Conservation (phyloP, 37 sponge, comb jelly and placozoan genomes). For the Cliona cf. orientalis region DNA sequence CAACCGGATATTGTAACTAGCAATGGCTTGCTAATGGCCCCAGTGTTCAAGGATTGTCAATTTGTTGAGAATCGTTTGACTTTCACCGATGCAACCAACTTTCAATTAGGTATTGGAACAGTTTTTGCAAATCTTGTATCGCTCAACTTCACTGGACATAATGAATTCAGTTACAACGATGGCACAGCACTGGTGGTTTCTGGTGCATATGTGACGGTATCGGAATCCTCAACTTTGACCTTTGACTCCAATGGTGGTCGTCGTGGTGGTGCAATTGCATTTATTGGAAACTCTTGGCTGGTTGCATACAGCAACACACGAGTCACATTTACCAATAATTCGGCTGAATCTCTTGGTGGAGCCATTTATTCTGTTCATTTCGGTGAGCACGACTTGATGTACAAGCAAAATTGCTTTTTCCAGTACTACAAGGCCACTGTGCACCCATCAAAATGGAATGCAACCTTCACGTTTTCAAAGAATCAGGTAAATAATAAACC, state of each 20-base stretch:
- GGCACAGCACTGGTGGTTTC: slow-evolving; percentile 43
- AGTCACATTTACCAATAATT: slow-evolving; percentile 33
- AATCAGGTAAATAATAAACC: slow-evolving; percentile 29
- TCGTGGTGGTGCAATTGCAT: slow-evolving; percentile 46
- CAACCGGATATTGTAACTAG: slow-evolving; percentile 18
- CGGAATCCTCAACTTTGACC: not conserved
- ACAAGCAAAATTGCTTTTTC: slow-evolving; percentile 51
- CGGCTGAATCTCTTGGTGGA: slow-evolving; percentile 39
- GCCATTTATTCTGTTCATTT: slow-evolving; percentile 59
- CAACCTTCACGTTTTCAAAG: slow-evolving; percentile 24
- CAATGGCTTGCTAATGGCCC: slow-evolving; percentile 9
- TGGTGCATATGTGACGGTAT: slow-evolving; percentile 12
- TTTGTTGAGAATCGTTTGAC: slow-evolving; percentile 31
- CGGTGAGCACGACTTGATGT: slow-evolving; percentile 26
- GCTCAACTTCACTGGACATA: slow-evolving; percentile 24
- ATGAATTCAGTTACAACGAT: slow-evolving; percentile 18
- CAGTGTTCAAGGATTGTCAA: slow-evolving; percentile 40
- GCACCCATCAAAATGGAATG: slow-evolving; percentile 28
- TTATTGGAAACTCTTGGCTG: slow-evolving; percentile 47
- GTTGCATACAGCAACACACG: not conserved
- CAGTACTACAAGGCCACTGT: slow-evolving; percentile 31
- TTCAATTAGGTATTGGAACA: slow-evolving; percentile 35
- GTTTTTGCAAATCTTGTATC: slow-evolving; percentile 30
- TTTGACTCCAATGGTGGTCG: slow-evolving; percentile 44
- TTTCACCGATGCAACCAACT: slow-evolving; percentile 1